phyloP scores from a whole-genome alignment of 2,888 invertebrate genomes.

The Pristionchus fissidentatus region DNA sequence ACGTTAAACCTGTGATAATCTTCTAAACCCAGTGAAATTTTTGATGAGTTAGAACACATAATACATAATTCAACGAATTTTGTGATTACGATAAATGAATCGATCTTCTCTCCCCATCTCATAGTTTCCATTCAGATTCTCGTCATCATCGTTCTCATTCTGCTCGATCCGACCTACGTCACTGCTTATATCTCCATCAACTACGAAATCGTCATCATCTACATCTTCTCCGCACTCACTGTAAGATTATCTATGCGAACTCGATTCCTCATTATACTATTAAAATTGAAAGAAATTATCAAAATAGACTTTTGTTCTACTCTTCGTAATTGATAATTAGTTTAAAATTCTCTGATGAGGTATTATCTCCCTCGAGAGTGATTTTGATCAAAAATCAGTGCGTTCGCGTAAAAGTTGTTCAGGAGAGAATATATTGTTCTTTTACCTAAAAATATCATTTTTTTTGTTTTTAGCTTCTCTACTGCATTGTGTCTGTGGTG shows the following conservation, averaged over 20 bases:
- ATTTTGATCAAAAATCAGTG: not conserved
- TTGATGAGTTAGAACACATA: too few relatives aligned
- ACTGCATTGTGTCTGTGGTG: conserved; percentile 71
- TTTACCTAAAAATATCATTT: conserved; percentile 50
- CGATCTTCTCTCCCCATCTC: too few relatives aligned
- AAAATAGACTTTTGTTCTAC: not conserved
- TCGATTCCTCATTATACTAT: not conserved
- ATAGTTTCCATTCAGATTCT: conserved; percentile 65
- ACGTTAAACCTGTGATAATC: too few relatives aligned
- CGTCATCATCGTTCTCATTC: conserved; percentile 67
- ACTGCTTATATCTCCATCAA: conserved; percentile 74
- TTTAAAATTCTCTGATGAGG: not conserved
- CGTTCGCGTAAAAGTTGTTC: not conserved
- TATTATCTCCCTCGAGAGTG: not conserved
- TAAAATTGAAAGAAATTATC: conserved; percentile 54
- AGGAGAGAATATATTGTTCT: not conserved
- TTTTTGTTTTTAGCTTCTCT: conserved; percentile 60
- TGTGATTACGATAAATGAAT: too few relatives aligned
- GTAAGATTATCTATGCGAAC: not conserved
- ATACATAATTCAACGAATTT: too few relatives aligned
- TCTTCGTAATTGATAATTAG: not conserved
- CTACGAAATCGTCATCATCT: conserved; percentile 71
- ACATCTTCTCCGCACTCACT: conserved; percentile 69
- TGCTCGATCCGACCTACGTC: conserved; percentile 73
- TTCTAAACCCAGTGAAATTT: too few relatives aligned